These are phyloP conservation scores for Musca vetustissima DNA, from an alignment of 1,140 invertebrate genomes.

Conservation along the genomic window DNA sequence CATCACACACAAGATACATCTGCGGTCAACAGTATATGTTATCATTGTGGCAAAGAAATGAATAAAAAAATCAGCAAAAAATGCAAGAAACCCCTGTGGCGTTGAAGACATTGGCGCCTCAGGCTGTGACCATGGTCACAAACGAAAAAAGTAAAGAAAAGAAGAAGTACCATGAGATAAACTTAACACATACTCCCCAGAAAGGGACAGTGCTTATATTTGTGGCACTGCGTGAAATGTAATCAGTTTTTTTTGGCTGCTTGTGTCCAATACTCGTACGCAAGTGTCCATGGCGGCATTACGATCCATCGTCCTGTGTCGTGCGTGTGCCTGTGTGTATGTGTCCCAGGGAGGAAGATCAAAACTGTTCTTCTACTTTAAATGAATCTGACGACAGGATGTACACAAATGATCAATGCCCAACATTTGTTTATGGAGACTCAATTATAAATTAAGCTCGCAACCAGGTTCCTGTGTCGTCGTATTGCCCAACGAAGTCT, in stretches of 20 bases:
- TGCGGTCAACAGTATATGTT: too few species aligned
- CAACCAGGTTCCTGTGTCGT: slow-evolving; percentile 17
- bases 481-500: background rate
- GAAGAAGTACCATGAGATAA: background rate
- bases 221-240: slow-evolving; percentile 23
- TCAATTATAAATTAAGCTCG: slow-evolving; percentile 33
- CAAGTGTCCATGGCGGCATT: background rate
- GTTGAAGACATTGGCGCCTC: slow-evolving; percentile 31
- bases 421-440: slow-evolving; percentile 30
- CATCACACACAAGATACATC: too few species aligned
- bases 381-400: slow-evolving; percentile 34
- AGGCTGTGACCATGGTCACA: slow-evolving; percentile 9
- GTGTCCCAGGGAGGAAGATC: slow-evolving; percentile 6
- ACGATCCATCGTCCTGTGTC: background rate
- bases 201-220: slow-evolving; percentile 6
- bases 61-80: background rate
- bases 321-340: background rate
- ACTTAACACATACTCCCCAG: slow-evolving; percentile 11
- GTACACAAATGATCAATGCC: slow-evolving; percentile 32
- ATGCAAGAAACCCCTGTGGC: slow-evolving; percentile 24
- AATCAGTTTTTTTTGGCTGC: slow-evolving; percentile 14
- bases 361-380: slow-evolving; percentile 28
- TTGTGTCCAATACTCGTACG: background rate
- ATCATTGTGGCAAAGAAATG: too few species aligned
- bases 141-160: background rate